Conservation (phyloP, 2,888 invertebrate genomes). For the Brachyptera risi region DNA sequence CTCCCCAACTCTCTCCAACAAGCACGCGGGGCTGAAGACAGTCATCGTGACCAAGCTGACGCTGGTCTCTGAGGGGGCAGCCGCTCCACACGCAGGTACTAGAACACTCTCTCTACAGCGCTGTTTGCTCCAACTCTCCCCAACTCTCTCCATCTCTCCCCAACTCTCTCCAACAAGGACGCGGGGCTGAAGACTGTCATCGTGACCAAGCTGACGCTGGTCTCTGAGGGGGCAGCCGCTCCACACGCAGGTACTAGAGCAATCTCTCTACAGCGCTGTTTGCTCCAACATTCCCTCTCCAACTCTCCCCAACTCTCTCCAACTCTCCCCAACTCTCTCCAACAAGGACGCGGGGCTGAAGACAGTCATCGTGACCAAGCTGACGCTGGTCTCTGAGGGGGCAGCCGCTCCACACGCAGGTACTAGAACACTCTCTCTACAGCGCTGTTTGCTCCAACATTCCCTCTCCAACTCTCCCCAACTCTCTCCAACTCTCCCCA, state of each 20-base stretch:
- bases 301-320: too few species aligned
- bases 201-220: constrained; percentile 61
- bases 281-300: too few species aligned
- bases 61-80: constrained; percentile 50
- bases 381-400: constrained; percentile 53
- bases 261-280: too few species aligned
- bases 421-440: constrained; percentile 29
- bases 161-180: constrained; percentile 67
- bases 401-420: constrained; percentile 43
- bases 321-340: too few species aligned
- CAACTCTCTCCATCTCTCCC: too few species aligned
- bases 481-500: too few species aligned
- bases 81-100: constrained; percentile 39
- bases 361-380: constrained; percentile 61
- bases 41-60: constrained; percentile 62
- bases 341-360: constrained; percentile 63
- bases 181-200: constrained; percentile 66
- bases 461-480: too few species aligned
- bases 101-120: too few species aligned
- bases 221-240: constrained; percentile 45
- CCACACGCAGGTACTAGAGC: constrained; percentile 38
- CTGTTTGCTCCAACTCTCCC: too few species aligned
- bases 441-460: too few species aligned
- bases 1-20: too few species aligned
- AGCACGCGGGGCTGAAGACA: constrained; percentile 64